Conservation (phyloP, 2,888 invertebrate genomes). For the Drosophila greeni region DNA sequence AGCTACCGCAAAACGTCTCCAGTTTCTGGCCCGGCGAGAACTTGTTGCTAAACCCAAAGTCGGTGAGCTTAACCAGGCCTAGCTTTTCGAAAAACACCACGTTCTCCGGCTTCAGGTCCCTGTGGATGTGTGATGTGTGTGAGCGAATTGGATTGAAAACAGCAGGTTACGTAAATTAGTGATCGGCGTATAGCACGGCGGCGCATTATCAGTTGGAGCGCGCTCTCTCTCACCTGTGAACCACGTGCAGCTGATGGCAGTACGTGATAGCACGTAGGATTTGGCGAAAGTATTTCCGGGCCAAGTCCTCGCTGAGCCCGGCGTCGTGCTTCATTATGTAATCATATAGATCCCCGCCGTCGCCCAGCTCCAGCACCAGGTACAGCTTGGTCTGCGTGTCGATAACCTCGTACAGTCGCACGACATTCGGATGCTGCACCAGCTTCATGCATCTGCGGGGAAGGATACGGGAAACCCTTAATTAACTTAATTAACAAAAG, state of each 20-base stretch:
- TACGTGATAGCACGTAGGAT: slow-evolving; percentile 98
- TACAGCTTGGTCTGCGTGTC: slow-evolving; percentile 99
- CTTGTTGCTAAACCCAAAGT: slow-evolving; percentile 98
- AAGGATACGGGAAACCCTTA: background rate
- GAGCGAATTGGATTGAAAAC: slow-evolving; percentile 5
- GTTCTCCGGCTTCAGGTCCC: slow-evolving; percentile 99
- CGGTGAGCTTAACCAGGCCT: slow-evolving; percentile 98
- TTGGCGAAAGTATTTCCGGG: slow-evolving; percentile 96
- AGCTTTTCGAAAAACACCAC: slow-evolving; percentile 99
- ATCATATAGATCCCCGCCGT: slow-evolving; percentile 99
- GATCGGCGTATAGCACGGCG: slow-evolving; percentile 10
- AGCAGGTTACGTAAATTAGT: slow-evolving; percentile 53
- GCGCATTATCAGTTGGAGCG: slow-evolving; percentile 20
- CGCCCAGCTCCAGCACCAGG: slow-evolving; percentile 97
- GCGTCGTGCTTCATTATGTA: slow-evolving; percentile 97
- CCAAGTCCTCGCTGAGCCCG: slow-evolving; percentile 90
- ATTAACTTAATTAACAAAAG: background rate
- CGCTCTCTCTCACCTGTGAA: slow-evolving; percentile 79
- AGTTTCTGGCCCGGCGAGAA: slow-evolving; percentile 97
- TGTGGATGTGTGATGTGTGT: slow-evolving; percentile 60
- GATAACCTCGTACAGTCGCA: slow-evolving; percentile 98
- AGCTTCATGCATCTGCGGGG: slow-evolving; percentile 95
- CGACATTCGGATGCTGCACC: slow-evolving; percentile 99
- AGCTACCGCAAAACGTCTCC: slow-evolving; percentile 98
- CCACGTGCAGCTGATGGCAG: slow-evolving; percentile 92